Evolutionary conservation across 2,888 invertebrate species (phyloP).

Genomic region (Tipula helvola): DNA sequence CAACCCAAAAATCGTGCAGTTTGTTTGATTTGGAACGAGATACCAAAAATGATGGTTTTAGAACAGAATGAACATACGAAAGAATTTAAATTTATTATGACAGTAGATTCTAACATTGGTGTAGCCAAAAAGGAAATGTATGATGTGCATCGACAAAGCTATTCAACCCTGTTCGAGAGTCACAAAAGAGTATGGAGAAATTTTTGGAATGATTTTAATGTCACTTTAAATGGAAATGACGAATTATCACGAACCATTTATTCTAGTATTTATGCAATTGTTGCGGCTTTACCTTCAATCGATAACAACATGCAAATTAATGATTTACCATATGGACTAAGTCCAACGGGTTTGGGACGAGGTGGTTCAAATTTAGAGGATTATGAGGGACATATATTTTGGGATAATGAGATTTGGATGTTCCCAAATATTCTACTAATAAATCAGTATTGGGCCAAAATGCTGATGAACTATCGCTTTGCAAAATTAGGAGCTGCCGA

Average conservation of each 20-base stretch:
- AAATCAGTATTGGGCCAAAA: constrained; percentile 38
- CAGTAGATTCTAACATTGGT: neutral
- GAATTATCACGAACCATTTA: constrained; percentile 29
- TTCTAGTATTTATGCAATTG: constrained; percentile 45
- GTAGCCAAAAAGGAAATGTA: neutral
- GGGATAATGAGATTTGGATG: constrained; percentile 55
- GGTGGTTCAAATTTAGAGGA: constrained; percentile 32
- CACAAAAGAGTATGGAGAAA: neutral
- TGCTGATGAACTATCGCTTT: constrained; percentile 41
- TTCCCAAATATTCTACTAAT: constrained; percentile 42
- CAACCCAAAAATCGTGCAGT: neutral
- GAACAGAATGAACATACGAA: neutral
- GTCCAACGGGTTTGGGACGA: constrained; percentile 43
- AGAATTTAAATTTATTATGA: neutral
- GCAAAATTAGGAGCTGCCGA: constrained; percentile 40
- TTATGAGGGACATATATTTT: constrained; percentile 46
- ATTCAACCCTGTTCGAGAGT: neutral
- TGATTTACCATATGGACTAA: constrained; percentile 39
- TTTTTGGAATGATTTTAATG: neutral
- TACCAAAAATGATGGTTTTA: neutral
- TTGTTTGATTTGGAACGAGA: neutral
- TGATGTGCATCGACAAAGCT: neutral
- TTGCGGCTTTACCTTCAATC: constrained; percentile 42
- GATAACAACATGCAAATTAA: constrained; percentile 36
- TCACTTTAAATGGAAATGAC: neutral